A percentile compares a stretch with the other conserved stretches of the same genome.
Conservation (phyloP, 1,140 invertebrate genomes). For the Araneus ventricosus region DNA sequence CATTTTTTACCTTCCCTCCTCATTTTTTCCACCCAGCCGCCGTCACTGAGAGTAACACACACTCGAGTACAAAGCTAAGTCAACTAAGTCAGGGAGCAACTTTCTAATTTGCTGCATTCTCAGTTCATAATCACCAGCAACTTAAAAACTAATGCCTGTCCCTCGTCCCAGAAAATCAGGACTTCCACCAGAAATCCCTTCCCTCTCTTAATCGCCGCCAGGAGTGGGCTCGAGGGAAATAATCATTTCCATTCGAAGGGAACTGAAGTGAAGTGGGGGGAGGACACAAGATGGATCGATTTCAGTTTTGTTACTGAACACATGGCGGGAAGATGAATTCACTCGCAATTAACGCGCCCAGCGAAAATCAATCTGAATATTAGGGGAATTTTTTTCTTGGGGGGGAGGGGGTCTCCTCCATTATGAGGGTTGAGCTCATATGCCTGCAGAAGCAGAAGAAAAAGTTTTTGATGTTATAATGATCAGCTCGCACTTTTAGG, state of each 20-base stretch:
- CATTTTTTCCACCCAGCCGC: no score
- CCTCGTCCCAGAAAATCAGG: neutral
- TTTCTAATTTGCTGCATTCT: neutral
- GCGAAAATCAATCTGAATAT: constrained; percentile 51
- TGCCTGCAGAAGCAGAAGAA: neutral
- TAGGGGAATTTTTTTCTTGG: neutral
- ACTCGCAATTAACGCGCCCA: constrained; percentile 13
- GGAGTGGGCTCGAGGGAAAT: constrained; percentile 2
- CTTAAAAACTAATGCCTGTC: neutral
- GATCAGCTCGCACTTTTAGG: constrained; percentile 16
- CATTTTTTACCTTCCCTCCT: no score
- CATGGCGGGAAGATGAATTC: constrained; percentile 35
- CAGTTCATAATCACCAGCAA: neutral
- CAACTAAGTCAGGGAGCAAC: neutral
- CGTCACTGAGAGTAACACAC: no score
- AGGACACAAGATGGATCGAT: constrained; percentile 32
- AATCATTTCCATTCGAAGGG: constrained; percentile 45
- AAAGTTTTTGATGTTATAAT: constrained; percentile 30
- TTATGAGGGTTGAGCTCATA: neutral
- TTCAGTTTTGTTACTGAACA: constrained; percentile 39
- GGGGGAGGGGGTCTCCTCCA: neutral
- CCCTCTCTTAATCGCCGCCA: neutral
- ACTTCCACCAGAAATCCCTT: neutral
- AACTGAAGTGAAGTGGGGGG: constrained; percentile 12
- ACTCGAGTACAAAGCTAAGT: no score